Conservation (phyloP, 2,797 vertebrate genomes). For the Psittacula derbiana region DNA sequence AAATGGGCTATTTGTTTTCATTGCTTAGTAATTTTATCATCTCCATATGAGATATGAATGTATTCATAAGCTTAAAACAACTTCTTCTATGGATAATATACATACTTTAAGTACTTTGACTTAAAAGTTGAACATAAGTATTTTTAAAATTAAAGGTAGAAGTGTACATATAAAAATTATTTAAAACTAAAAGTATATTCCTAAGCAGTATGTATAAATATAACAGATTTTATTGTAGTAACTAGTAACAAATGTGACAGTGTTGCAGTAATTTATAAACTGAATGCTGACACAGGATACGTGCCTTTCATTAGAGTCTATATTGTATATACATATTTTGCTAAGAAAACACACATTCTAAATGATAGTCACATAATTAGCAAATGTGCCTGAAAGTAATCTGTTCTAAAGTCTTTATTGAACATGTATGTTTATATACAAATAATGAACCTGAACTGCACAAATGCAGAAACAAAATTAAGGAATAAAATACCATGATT, state of each 20-base stretch:
- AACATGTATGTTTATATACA: conserved; percentile 69
- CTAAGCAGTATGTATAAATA: conserved; percentile 89
- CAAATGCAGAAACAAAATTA: conserved; percentile 57
- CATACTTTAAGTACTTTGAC: conserved; percentile 82
- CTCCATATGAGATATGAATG: conserved; percentile 78
- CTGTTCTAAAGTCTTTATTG: conserved; percentile 52
- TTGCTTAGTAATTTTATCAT: conserved; percentile 71
- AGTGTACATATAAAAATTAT: conserved; percentile 83
- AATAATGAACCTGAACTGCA: conserved; percentile 65
- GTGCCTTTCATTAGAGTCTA: conserved; percentile 75
- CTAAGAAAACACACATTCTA: conserved; percentile 69
- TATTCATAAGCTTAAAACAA: conserved; percentile 79
- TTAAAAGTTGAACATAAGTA: conserved; percentile 76
- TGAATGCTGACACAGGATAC: conserved; percentile 74
- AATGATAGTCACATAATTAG: conserved; percentile 53
- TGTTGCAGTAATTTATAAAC: conserved; percentile 80
- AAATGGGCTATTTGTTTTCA: conserved; percentile 64
- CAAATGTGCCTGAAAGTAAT: conserved; percentile 61
- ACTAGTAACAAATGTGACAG: conserved; percentile 88
- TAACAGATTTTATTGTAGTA: conserved; percentile 81
- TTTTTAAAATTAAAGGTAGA: conserved; percentile 83
- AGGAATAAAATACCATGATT: conserved; percentile 67
- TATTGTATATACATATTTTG: conserved; percentile 75
- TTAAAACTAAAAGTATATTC: conserved; percentile 85
- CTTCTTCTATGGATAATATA: conserved; percentile 82